Percentiles rank a stretch among this genome's conserved stretches.
Evolutionary conservation across 92 coral and sea anemone genomes (phyloP).

Genomic region (Phymanthus crucifer): DNA sequence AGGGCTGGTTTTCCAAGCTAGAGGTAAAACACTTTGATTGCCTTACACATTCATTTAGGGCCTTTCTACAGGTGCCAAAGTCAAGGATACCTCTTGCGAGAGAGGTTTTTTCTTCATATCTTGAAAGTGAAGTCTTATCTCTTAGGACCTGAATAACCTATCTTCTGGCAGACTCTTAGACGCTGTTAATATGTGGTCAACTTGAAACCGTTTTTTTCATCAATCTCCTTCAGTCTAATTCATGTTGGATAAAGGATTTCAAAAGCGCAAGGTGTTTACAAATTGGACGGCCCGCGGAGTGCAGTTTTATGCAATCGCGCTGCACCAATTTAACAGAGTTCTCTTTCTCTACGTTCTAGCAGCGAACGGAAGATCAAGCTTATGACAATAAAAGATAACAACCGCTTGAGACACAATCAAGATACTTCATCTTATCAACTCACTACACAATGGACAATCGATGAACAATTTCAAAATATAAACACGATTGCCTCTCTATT

Average conservation of each 20-base stretch:
- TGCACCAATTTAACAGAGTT: neutral
- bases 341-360: neutral
- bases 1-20: no score
- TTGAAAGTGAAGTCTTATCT: neutral
- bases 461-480: conserved; percentile 11
- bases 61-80: no score
- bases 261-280: neutral
- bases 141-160: neutral
- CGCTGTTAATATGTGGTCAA: neutral
- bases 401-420: conserved; percentile 1
- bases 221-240: neutral
- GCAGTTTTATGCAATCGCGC: neutral
- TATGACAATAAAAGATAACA: neutral
- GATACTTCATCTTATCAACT: neutral
- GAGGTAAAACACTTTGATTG: no score
- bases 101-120: neutral
- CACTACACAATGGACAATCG: conserved; percentile 8
- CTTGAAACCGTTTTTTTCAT: neutral
- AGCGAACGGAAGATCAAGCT: neutral
- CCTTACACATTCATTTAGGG: no score
- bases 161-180: neutral
- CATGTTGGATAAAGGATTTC: neutral
- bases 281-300: conserved; percentile 1
- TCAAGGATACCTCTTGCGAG: neutral
- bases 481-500: conserved; percentile 5